Conservation (phyloP, 2,113 vertebrate species). For the Nothoprocta pentlandii region DNA sequence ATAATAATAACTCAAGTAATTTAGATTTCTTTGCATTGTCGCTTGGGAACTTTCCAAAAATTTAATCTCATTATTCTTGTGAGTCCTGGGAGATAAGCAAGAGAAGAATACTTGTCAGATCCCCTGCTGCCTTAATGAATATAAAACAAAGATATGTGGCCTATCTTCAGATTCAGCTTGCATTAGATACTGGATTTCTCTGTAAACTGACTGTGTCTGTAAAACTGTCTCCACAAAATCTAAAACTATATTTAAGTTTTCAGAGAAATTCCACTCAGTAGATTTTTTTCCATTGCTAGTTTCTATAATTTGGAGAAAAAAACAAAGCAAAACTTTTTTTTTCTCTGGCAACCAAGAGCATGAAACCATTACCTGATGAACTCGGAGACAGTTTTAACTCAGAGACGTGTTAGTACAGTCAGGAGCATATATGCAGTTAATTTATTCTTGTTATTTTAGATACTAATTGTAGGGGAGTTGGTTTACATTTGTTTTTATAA, state of each 20-base stretch:
- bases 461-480: not conserved
- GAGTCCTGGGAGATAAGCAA: slow-evolving; percentile 26
- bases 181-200: slow-evolving; percentile 15
- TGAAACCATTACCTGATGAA: not conserved
- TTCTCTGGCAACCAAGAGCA: not conserved
- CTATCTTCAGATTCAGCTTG: not conserved
- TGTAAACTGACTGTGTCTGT: not conserved
- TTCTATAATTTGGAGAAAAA: not conserved
- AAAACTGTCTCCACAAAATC: slow-evolving; percentile 8
- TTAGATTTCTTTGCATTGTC: slow-evolving; percentile 31
- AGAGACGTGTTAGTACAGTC: not conserved
- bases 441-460: not conserved
- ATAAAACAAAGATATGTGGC: not conserved
- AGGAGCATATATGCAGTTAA: not conserved
- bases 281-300: not conserved
- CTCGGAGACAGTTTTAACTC: not conserved
- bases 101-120: slow-evolving; percentile 33
- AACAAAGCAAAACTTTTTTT: not conserved
- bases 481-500: not conserved
- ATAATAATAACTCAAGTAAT: not conserved
- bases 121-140: slow-evolving; percentile 24
- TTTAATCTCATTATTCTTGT: slow-evolving; percentile 49
- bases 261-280: not conserved
- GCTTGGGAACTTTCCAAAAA: slow-evolving; percentile 47
- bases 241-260: slow-evolving; percentile 3